phyloP scores from a whole-genome alignment of 53 echinoderm and acorn worm genomes.

The Patiria pectinifera region DNA sequence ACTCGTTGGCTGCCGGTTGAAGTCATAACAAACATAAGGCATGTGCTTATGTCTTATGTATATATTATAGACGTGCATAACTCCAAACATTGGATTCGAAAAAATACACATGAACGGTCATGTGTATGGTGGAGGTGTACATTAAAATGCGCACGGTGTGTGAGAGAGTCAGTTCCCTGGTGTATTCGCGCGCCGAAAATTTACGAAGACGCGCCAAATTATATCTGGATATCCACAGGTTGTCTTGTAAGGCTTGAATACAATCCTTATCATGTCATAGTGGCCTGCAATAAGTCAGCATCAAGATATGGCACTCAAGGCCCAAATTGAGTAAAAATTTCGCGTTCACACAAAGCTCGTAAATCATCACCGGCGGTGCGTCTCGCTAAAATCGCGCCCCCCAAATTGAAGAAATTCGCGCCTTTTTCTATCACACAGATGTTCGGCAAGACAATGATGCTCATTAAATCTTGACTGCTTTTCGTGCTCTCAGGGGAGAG shows the following conservation, averaged over 20 bases:
- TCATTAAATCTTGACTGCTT: slow-evolving; percentile 25
- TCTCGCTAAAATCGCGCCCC: not conserved
- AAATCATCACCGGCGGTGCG: slow-evolving; percentile 10
- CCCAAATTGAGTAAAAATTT: slow-evolving; percentile 32
- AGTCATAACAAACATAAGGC: slow-evolving; percentile 72
- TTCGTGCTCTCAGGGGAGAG: not conserved
- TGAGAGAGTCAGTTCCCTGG: not conserved
- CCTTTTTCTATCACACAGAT: slow-evolving; percentile 43
- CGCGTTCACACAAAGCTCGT: slow-evolving; percentile 40
- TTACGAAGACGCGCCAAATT: not conserved
- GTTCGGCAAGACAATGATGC: slow-evolving; percentile 50
- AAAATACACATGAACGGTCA: slow-evolving; percentile 42
- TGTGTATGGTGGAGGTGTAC: not conserved
- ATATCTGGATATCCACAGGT: slow-evolving; percentile 35
- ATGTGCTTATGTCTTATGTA: slow-evolving; percentile 61
- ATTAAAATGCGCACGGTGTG: not conserved
- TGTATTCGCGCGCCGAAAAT: not conserved
- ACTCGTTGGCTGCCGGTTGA: slow-evolving; percentile 30
- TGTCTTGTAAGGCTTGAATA: not conserved
- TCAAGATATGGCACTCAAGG: not conserved
- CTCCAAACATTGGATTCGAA: slow-evolving; percentile 44
- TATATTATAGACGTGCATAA: slow-evolving; percentile 58
- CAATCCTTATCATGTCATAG: not conserved
- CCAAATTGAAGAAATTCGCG: not conserved
- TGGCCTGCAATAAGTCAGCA: not conserved